Conservation (phyloP, 1,140 invertebrate genomes). For the Ctenoplectra terminalis region DNA sequence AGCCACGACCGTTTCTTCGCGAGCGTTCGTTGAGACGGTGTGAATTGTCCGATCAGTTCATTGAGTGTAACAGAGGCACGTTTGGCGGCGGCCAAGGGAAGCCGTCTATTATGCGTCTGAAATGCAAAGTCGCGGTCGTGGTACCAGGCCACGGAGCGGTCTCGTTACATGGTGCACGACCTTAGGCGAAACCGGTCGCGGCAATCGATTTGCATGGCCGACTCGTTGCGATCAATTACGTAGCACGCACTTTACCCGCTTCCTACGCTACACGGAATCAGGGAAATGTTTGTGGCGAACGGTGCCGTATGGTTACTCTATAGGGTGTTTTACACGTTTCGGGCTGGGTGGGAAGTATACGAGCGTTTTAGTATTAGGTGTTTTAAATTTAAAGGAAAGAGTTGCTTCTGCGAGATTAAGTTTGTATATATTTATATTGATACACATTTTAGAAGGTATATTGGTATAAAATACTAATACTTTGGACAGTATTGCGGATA, state of each 20-base stretch:
- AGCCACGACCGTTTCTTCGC: background rate
- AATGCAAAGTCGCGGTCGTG: conserved; percentile 53
- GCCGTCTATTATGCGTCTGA: conserved; percentile 47
- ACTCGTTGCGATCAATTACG: conserved; percentile 51
- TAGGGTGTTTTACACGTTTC: too few species aligned
- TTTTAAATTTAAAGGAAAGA: too few species aligned
- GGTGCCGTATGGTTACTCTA: too few species aligned
- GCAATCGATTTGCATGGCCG: conserved; percentile 67
- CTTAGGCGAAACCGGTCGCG: conserved; percentile 72
- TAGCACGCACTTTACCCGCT: conserved; percentile 12
- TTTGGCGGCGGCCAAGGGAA: conserved; percentile 36
- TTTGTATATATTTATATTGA: too few species aligned
- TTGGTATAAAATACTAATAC: too few species aligned
- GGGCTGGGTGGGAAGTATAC: too few species aligned
- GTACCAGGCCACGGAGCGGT: conserved; percentile 45
- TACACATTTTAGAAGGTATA: too few species aligned
- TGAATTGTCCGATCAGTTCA: conserved; percentile 33
- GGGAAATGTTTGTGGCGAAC: background rate
- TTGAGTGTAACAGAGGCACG: conserved; percentile 16
- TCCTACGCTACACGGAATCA: conserved; percentile 18
- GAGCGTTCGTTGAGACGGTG: background rate
- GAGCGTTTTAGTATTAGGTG: too few species aligned
- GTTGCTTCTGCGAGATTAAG: too few species aligned
- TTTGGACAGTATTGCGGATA: too few species aligned
- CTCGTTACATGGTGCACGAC: conserved; percentile 65